A percentile compares a stretch with the other conserved stretches of the same genome.
These are phyloP conservation scores for Acronicta alni DNA, from an alignment of 2,888 invertebrate species.

Conservation along the genomic window DNA sequence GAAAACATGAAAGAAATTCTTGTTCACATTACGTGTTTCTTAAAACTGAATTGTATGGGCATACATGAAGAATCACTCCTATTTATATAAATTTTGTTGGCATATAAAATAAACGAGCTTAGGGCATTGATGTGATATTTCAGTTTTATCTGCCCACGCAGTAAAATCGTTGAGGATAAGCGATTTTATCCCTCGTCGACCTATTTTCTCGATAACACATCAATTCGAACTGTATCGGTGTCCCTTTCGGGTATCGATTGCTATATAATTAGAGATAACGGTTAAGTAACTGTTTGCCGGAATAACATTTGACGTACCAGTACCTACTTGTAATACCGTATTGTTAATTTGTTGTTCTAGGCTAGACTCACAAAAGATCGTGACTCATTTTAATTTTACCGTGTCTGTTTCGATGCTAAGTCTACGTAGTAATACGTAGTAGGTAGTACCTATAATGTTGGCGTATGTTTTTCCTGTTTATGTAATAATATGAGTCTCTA, in stretches of 20 bases:
- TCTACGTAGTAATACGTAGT: too few relatives aligned
- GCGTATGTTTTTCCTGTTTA: too few relatives aligned
- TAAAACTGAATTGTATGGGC: constrained; percentile 8
- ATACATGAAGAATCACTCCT: constrained; percentile 16
- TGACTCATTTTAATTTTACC: too few relatives aligned
- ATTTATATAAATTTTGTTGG: constrained; percentile 27
- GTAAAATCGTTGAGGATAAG: constrained; percentile 40
- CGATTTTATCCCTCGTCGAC: constrained; percentile 58
- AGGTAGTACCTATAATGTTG: too few relatives aligned
- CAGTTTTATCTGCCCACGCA: constrained; percentile 43
- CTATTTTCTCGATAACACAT: constrained; percentile 56
- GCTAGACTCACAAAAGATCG: too few relatives aligned
- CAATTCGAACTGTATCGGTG: constrained; percentile 38
- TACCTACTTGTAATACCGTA: background rate
- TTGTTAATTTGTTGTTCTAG: constrained; percentile 2
- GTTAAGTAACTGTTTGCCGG: background rate
- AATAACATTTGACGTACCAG: too few relatives aligned
- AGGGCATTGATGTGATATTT: constrained; percentile 34
- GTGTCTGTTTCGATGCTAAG: too few relatives aligned
- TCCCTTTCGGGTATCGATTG: constrained; percentile 48
- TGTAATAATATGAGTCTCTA: too few relatives aligned
- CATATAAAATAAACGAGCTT: constrained; percentile 26
- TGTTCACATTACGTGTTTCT: background rate
- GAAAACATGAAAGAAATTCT: too few relatives aligned
- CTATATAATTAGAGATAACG: constrained; percentile 30